phyloP scores from a whole-genome alignment of 2,113 vertebrate species.

The Vicugna pacos region DNA sequence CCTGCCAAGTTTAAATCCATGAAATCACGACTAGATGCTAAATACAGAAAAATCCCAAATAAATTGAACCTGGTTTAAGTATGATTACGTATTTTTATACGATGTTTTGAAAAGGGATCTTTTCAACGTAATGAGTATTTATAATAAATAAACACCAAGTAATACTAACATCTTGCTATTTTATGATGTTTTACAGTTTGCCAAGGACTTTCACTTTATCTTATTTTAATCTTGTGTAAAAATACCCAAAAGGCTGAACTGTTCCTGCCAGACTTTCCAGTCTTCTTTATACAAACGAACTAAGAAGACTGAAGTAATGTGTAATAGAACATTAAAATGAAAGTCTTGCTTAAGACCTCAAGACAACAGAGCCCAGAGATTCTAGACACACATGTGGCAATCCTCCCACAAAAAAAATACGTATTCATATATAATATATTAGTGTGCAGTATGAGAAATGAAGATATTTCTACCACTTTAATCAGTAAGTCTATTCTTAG shows the following conservation, averaged over 20 bases:
- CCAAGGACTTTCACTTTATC: neutral
- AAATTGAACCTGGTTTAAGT: neutral
- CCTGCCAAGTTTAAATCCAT: slow-evolving; percentile 62
- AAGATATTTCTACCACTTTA: neutral
- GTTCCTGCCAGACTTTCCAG: neutral
- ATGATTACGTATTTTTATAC: neutral
- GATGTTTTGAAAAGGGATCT: neutral
- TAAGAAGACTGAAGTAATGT: neutral
- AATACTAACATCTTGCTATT: neutral
- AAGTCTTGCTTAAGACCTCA: neutral
- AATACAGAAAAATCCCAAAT: neutral
- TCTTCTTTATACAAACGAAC: neutral
- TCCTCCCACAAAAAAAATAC: neutral
- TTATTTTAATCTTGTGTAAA: slow-evolving; percentile 29
- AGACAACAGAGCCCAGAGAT: neutral
- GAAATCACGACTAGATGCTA: slow-evolving; percentile 41
- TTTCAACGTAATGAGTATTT: neutral
- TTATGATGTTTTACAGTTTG: neutral
- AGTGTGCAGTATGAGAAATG: neutral
- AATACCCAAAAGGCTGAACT: neutral
- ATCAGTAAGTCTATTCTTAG: neutral
- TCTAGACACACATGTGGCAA: neutral
- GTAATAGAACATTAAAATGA: neutral
- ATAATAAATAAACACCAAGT: neutral
- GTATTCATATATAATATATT: neutral